Conservation (phyloP, 1,140 invertebrate species). For the Lordiphosa clarofinis region DNA sequence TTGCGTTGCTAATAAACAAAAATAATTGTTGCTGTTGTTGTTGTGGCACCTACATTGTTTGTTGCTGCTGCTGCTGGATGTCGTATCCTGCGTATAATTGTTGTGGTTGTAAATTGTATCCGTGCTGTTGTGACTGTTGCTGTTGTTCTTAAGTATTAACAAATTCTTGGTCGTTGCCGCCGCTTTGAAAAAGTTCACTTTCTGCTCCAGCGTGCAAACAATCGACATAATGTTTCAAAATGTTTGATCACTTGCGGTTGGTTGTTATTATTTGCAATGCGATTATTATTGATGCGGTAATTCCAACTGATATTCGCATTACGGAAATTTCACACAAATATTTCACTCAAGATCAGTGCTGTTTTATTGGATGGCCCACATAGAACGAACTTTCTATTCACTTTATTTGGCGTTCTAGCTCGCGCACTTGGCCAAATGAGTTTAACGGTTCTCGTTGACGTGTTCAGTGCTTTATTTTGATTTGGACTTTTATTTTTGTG, state of each 20-base stretch:
- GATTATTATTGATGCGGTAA: constrained; percentile 2
- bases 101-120: constrained; percentile 38
- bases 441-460: constrained; percentile 39
- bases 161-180: constrained; percentile 59
- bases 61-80: constrained; percentile 25
- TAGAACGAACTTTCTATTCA: constrained; percentile 23
- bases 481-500: constrained; percentile 11
- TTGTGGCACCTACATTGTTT: constrained; percentile 57
- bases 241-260: constrained; percentile 24
- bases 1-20: constrained; percentile 13
- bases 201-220: constrained; percentile 69
- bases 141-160: constrained; percentile 60
- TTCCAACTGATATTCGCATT: constrained; percentile 7
- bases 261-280: constrained; percentile 15
- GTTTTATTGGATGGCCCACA: constrained; percentile 19
- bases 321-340: neutral
- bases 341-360: constrained; percentile 1
- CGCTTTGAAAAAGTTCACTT: constrained; percentile 70
- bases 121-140: constrained; percentile 21
- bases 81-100: constrained; percentile 33
- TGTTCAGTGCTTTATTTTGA: constrained; percentile 23
- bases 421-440: constrained; percentile 38
- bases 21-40: constrained; percentile 5
- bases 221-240: constrained; percentile 70
- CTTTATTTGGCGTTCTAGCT: constrained; percentile 28